Conservation (phyloP, 2,888 invertebrate genomes). For the Corbicula japonica region DNA sequence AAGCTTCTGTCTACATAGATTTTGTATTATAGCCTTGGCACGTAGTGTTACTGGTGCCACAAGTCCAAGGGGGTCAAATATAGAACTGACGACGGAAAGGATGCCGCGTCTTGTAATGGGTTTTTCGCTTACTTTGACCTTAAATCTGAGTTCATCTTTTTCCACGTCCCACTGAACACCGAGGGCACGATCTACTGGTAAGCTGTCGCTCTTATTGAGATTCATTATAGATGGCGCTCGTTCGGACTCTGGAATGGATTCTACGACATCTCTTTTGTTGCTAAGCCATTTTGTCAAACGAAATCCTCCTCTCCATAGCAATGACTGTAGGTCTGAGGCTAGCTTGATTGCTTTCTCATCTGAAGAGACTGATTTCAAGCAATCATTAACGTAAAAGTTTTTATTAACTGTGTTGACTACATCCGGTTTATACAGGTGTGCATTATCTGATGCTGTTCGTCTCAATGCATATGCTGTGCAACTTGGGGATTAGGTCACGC, state of each 20-base stretch:
- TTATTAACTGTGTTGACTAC: slow-evolving; percentile 37
- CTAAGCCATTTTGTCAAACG: slow-evolving; percentile 62
- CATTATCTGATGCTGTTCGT: slow-evolving; percentile 12
- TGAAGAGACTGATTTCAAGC: slow-evolving; percentile 37
- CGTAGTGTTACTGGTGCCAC: slow-evolving; percentile 51
- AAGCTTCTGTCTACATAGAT: slow-evolving; percentile 46
- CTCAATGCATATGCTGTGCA: slow-evolving; percentile 49
- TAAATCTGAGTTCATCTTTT: slow-evolving; percentile 49
- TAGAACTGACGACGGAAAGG: slow-evolving; percentile 58
- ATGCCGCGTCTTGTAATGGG: slow-evolving; percentile 56
- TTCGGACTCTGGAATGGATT: slow-evolving; percentile 47
- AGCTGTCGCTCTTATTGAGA: neutral
- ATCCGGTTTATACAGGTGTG: slow-evolving; percentile 17
- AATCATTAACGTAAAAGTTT: slow-evolving; percentile 63
- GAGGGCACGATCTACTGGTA: slow-evolving; percentile 45
- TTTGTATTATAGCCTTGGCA: slow-evolving; percentile 61
- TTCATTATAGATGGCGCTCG: slow-evolving; percentile 31
- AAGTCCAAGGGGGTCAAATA: slow-evolving; percentile 67
- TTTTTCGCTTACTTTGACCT: slow-evolving; percentile 39
- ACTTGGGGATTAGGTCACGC: slow-evolving; percentile 45
- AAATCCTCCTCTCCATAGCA: slow-evolving; percentile 52
- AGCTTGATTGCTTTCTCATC: slow-evolving; percentile 29
- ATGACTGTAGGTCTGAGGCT: slow-evolving; percentile 8
- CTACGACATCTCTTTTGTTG: slow-evolving; percentile 54
- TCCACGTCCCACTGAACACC: slow-evolving; percentile 60